These are phyloP conservation scores for Ophiodon elongatus DNA, from an alignment of 2,113 vertebrate species.

Conservation along the genomic window DNA sequence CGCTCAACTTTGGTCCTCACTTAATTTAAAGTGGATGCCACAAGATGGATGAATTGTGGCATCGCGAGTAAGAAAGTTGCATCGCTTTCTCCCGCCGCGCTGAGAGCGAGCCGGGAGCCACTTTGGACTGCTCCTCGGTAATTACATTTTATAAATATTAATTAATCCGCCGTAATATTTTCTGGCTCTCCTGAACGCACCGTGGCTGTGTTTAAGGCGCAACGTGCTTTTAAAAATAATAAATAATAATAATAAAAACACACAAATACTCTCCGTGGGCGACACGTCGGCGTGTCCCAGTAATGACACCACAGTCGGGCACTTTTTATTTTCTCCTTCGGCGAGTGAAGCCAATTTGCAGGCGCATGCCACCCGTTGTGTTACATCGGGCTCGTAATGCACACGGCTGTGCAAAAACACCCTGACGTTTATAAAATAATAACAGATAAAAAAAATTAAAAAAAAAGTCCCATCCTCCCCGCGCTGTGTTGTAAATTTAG, in stretches of 20 bases:
- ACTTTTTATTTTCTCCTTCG: constrained; percentile 11
- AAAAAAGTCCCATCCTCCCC: neutral
- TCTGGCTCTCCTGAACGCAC: neutral
- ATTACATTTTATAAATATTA: constrained; percentile 5
- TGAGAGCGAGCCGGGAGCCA: constrained; percentile 12
- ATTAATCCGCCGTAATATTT: neutral
- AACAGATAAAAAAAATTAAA: no score
- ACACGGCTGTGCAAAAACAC: neutral
- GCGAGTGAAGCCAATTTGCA: constrained; percentile 9
- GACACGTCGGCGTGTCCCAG: constrained; percentile 20
- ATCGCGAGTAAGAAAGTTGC: constrained; percentile 34
- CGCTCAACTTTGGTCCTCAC: neutral
- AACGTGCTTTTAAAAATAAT: constrained; percentile 22
- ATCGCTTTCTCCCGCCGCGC: neutral
- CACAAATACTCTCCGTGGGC: neutral
- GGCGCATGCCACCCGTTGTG: neutral
- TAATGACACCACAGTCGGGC: neutral
- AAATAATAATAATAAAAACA: no score
- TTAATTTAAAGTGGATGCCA: neutral
- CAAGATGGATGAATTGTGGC: constrained; percentile 10
- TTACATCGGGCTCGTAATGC: neutral
- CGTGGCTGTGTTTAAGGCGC: neutral
- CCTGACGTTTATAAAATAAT: no score
- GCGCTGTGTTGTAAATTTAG: neutral
- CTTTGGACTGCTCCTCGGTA: neutral